phyloP scores from a whole-genome alignment of 2,888 invertebrate species.

The Selenia dentaria region DNA sequence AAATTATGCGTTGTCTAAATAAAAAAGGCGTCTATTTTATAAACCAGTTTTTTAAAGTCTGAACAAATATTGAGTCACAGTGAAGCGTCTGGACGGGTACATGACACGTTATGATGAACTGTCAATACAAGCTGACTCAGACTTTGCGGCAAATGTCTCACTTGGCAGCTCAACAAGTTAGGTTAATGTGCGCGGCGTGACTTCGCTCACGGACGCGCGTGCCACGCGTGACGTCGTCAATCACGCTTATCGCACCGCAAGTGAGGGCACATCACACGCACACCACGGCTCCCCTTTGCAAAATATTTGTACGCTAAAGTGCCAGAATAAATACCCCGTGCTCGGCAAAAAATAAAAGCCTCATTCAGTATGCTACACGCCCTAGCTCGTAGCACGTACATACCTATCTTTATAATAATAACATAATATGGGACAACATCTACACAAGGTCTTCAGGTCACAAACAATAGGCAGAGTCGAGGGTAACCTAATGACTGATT shows the following conservation, averaged over 20 bases:
- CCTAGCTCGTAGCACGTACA: conserved; percentile 24
- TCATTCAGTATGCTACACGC: conserved; percentile 21
- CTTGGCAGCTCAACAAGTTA: conserved; percentile 49
- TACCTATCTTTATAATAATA: too few relatives aligned
- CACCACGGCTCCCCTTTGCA: conserved; percentile 26
- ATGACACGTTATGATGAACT: conserved; percentile 19
- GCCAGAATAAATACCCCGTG: conserved; percentile 10
- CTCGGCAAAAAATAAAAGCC: conserved; percentile 10
- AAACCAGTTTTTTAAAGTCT: too few relatives aligned
- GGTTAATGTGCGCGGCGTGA: conserved; percentile 48
- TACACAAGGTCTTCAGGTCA: too few relatives aligned
- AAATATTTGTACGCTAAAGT: conserved; percentile 22
- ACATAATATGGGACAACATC: too few relatives aligned
- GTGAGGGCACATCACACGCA: conserved; percentile 46
- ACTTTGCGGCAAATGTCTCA: conserved; percentile 16
- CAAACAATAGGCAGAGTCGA: too few relatives aligned
- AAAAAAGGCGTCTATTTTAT: too few relatives aligned
- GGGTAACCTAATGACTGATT: too few relatives aligned
- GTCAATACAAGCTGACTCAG: conserved; percentile 27
- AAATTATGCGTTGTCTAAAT: too few relatives aligned
- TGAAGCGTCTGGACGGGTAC: too few relatives aligned
- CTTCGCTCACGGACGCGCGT: conserved; percentile 28
- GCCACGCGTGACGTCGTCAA: conserved; percentile 69
- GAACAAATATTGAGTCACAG: too few relatives aligned
- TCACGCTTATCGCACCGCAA: conserved; percentile 68